Percentiles rank a stretch among this genome's conserved stretches.
Conservation (phyloP, 1,140 invertebrate genomes). For the Cydia amplana region DNA sequence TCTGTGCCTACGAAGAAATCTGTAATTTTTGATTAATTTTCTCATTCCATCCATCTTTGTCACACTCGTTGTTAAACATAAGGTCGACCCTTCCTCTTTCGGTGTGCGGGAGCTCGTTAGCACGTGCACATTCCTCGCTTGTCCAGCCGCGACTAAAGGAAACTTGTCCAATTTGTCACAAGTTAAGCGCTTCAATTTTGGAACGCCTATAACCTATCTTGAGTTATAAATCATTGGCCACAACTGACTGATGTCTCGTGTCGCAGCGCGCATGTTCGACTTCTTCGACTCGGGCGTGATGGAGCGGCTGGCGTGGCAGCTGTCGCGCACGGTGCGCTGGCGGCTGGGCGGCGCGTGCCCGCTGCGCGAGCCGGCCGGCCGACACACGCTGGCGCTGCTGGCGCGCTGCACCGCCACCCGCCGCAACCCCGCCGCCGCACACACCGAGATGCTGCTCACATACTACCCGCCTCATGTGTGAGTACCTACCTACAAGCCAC, state of each 20-base stretch:
- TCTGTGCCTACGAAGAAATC: too few species aligned
- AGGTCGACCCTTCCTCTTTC: too few species aligned
- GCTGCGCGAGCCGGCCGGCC: constrained; percentile 61
- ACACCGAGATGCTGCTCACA: constrained; percentile 63
- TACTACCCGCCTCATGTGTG: constrained; percentile 72
- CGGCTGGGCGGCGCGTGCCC: constrained; percentile 62
- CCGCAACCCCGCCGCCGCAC: constrained; percentile 51
- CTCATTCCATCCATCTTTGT: too few species aligned
- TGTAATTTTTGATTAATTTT: too few species aligned
- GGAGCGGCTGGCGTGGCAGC: constrained; percentile 87
- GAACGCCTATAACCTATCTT: too few species aligned
- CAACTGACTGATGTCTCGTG: not conserved
- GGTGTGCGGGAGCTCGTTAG: too few species aligned
- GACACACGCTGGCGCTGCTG: constrained; percentile 66
- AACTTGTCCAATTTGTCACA: too few species aligned
- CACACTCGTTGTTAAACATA: too few species aligned
- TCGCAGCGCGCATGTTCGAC: constrained; percentile 89
- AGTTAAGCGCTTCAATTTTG: too few species aligned
- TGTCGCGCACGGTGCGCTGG: constrained; percentile 64
- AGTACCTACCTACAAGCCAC: constrained; percentile 45
- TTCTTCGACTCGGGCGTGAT: constrained; percentile 93
- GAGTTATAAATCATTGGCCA: too few species aligned
- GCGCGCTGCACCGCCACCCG: constrained; percentile 58
- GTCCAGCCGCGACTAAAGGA: too few species aligned
- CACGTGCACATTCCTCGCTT: too few species aligned